These are phyloP conservation scores for Eubucco bourcierii DNA, from an alignment of 2,113 vertebrate genomes.

Conservation along the genomic window DNA sequence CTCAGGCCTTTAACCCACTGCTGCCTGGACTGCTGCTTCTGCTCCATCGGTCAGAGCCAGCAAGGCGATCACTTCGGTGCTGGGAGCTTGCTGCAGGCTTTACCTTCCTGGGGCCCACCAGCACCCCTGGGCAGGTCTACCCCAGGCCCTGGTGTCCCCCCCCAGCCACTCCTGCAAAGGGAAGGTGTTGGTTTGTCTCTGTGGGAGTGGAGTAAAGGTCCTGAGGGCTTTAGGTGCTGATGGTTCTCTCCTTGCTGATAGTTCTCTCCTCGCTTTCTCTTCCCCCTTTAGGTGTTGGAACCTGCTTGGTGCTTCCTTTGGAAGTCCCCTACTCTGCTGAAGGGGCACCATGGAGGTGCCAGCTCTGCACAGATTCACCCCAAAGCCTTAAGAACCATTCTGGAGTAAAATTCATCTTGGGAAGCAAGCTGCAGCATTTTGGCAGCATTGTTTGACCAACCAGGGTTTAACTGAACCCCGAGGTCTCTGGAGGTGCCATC, in stretches of 20 bases:
- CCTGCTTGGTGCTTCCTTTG: not conserved
- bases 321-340: not conserved
- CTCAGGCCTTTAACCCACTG: conserved; percentile 22
- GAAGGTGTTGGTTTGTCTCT: not conserved
- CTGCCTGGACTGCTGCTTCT: not conserved
- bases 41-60: accelerated
- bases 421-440: not conserved
- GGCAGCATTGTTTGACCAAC: accelerated
- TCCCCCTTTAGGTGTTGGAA: not conserved
- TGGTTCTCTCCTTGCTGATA: not conserved
- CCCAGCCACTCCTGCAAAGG: not conserved
- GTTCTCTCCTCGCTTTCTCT: not conserved
- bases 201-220: not conserved
- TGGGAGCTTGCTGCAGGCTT: not conserved
- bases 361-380: not conserved
- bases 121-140: not conserved
- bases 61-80: not conserved
- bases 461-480: accelerated
- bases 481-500: not conserved
- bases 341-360: not conserved
- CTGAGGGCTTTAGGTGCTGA: not conserved
- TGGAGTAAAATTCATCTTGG: not conserved
- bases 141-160: accelerated
- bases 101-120: not conserved
- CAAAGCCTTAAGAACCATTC: not conserved